Conservation (phyloP, 2,797 vertebrate species). For the Enteromius afrohamiltoni region DNA sequence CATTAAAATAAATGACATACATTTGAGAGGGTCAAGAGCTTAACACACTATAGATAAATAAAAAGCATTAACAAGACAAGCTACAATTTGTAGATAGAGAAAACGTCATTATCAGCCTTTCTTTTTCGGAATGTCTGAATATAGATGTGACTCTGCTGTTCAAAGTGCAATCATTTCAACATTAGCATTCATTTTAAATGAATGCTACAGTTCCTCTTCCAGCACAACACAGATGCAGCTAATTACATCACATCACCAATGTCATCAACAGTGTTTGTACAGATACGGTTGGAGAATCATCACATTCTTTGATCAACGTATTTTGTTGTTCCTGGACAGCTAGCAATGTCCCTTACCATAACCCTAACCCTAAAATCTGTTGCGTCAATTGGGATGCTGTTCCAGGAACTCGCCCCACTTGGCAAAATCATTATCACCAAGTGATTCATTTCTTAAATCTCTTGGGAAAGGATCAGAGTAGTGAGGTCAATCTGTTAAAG, state of each 20-base stretch:
- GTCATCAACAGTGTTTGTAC: slow-evolving; percentile 44
- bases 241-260: slow-evolving; percentile 53
- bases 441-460: slow-evolving; percentile 9
- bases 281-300: slow-evolving; percentile 8
- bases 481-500: background rate
- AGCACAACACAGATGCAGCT: slow-evolving; percentile 38
- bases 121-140: slow-evolving; percentile 2
- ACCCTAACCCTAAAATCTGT: slow-evolving; percentile 10
- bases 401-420: background rate
- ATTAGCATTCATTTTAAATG: background rate
- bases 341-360: background rate
- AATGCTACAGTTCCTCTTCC: background rate
- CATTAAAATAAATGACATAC: slow-evolving; percentile 17
- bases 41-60: slow-evolving; percentile 6
- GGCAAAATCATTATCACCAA: slow-evolving; percentile 1
- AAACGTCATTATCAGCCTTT: background rate
- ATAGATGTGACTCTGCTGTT: background rate
- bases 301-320: background rate
- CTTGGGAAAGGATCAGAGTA: slow-evolving; percentile 1
- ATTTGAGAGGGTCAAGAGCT: slow-evolving; percentile 20
- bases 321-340: background rate
- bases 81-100: slow-evolving; percentile 8
- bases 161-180: background rate
- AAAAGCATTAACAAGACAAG: slow-evolving; percentile 10
- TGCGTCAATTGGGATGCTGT: background rate